A percentile compares a stretch with the other conserved stretches of the same genome.
phyloP scores from a whole-genome alignment of 1,140 invertebrate species.

The Cepaea nemoralis region DNA sequence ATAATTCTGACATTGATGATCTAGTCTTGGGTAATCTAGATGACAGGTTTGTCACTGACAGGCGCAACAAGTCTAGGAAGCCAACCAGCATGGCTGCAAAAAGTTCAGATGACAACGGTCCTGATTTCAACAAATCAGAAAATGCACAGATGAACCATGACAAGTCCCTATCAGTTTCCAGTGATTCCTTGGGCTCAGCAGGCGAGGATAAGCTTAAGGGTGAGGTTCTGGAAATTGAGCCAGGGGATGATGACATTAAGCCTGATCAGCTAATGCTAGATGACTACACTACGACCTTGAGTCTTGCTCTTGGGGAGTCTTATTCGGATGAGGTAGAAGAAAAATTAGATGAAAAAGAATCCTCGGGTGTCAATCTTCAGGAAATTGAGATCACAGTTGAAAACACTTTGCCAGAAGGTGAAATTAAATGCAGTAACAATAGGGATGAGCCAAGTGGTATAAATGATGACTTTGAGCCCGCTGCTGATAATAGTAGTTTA shows the following conservation, averaged over 20 bases:
- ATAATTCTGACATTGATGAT: slow-evolving; percentile 45
- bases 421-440: slow-evolving; percentile 21
- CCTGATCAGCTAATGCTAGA: slow-evolving; percentile 62
- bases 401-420: slow-evolving; percentile 29
- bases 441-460: slow-evolving; percentile 23
- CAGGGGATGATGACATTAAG: slow-evolving; percentile 54
- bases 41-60: slow-evolving; percentile 62
- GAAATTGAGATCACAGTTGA: slow-evolving; percentile 47
- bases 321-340: slow-evolving; percentile 48
- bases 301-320: slow-evolving; percentile 57
- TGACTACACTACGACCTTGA: slow-evolving; percentile 61
- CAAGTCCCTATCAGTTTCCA: slow-evolving; percentile 66
- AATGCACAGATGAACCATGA: slow-evolving; percentile 56
- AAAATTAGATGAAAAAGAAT: slow-evolving; percentile 26
- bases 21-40: slow-evolving; percentile 56
- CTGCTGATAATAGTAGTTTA: slow-evolving; percentile 52
- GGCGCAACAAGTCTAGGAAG: slow-evolving; percentile 46
- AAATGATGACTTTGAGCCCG: background rate
- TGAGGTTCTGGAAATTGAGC: slow-evolving; percentile 42
- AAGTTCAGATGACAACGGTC: slow-evolving; percentile 32
- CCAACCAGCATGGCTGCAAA: background rate
- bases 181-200: slow-evolving; percentile 59
- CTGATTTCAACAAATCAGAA: slow-evolving; percentile 40
- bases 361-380: background rate
- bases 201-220: slow-evolving; percentile 53